Conservation (phyloP, 1,140 invertebrate species). For the Neuroterus valhalla region DNA sequence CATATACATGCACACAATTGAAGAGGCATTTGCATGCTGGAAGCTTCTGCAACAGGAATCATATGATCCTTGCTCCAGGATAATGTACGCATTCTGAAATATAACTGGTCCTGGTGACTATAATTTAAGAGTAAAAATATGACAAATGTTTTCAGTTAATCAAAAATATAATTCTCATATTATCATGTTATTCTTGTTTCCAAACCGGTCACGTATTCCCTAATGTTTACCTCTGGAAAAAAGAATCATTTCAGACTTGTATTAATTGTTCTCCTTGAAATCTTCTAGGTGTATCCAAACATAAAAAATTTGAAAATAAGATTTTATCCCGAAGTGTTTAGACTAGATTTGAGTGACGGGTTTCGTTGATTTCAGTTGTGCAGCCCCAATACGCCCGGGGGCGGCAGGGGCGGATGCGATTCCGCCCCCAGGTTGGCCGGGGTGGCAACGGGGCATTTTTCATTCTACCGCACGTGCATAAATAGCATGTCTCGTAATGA, state of each 20-base stretch:
- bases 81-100: conserved; percentile 1
- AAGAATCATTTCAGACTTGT: no score
- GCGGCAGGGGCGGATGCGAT: conserved; percentile 72
- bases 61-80: not conserved
- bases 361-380: conserved; percentile 39
- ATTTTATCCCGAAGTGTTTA: not conserved
- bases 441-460: conserved; percentile 70
- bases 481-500: conserved; percentile 54
- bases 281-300: no score
- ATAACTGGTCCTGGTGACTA: not conserved
- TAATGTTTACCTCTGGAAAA: no score
- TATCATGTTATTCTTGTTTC: conserved; percentile 36
- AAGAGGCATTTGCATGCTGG: conserved; percentile 17
- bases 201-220: conserved; percentile 7
- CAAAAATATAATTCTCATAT: conserved; percentile 35
- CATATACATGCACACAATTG: conserved; percentile 19
- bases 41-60: conserved; percentile 21
- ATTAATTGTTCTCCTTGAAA: no score
- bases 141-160: not conserved
- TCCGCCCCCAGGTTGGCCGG: conserved; percentile 74
- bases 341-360: not conserved
- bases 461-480: conserved; percentile 58
- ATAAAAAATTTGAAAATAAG: no score
- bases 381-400: conserved; percentile 71
- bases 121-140: not conserved